A percentile compares a stretch with the other conserved stretches of the same genome.
Conservation (phyloP, 2,113 vertebrate genomes). For the Coregonus clupeaformis region DNA sequence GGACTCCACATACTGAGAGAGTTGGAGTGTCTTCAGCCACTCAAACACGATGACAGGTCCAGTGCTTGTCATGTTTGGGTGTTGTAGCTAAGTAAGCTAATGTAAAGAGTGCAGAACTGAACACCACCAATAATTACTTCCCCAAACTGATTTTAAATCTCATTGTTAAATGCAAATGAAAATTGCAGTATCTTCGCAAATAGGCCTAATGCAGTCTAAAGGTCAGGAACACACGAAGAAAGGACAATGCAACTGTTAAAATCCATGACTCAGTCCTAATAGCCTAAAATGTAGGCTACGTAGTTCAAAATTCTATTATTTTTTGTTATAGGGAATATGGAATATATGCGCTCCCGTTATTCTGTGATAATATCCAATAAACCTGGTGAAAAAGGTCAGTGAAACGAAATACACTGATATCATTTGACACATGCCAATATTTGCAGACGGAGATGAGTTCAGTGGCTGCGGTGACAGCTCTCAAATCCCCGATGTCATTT, state of each 20-base stretch:
- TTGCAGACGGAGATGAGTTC: constrained; percentile 25
- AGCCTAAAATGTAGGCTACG: neutral
- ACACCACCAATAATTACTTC: constrained; percentile 46
- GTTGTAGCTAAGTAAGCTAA: too few species aligned
- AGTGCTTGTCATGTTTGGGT: constrained; percentile 76
- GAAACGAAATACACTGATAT: constrained; percentile 3
- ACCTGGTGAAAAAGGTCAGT: too few species aligned
- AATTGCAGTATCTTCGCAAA: too few species aligned
- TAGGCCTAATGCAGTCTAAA: neutral
- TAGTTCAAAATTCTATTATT: neutral
- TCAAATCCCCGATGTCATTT: constrained; percentile 21
- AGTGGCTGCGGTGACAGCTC: constrained; percentile 30
- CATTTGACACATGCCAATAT: constrained; percentile 53
- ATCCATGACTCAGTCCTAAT: constrained; percentile 10
- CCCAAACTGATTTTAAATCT: constrained; percentile 36
- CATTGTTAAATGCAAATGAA: constrained; percentile 35
- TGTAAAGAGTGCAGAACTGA: neutral
- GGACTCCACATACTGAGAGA: constrained; percentile 89
- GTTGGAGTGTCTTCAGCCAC: constrained; percentile 90
- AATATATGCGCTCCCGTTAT: neutral
- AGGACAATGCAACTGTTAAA: neutral
- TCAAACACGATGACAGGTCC: constrained; percentile 87
- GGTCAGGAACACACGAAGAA: neutral
- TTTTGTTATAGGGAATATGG: neutral
- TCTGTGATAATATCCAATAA: too few species aligned